Percentiles rank a stretch among this genome's conserved stretches.
Evolutionary conservation across 2,888 invertebrate species (phyloP).

Genomic region (Rhimphoctona megacephalus): DNA sequence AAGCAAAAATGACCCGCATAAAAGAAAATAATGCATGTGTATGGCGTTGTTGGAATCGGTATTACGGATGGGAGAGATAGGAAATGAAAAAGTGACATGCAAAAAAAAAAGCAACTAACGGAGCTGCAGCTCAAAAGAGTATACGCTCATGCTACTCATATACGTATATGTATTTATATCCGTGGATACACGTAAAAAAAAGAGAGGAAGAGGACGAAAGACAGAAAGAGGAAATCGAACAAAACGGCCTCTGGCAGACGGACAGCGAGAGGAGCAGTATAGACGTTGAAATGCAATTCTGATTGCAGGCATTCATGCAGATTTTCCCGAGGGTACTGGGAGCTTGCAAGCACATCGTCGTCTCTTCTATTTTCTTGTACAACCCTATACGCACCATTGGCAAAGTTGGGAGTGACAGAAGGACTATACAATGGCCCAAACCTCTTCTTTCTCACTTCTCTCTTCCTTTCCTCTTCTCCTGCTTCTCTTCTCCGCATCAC

Average conservation of each 20-base stretch:
- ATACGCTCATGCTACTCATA: not conserved
- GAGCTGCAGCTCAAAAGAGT: slow-evolving; percentile 7
- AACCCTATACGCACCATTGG: slow-evolving; percentile 15
- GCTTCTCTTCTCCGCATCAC: not conserved
- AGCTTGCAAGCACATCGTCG: slow-evolving; percentile 30
- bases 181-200: not conserved
- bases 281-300: slow-evolving; percentile 77
- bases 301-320: slow-evolving; percentile 79
- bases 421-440: not conserved
- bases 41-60: slow-evolving; percentile 18
- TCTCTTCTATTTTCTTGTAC: slow-evolving; percentile 10
- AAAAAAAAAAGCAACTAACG: slow-evolving; percentile 34
- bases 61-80: slow-evolving; percentile 30
- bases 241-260: slow-evolving; percentile 71
- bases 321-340: slow-evolving; percentile 74
- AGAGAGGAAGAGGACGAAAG: not conserved
- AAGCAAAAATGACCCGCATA: slow-evolving; percentile 31
- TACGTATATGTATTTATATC: not conserved
- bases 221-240: slow-evolving; percentile 73
- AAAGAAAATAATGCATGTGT: slow-evolving; percentile 47
- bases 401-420: slow-evolving; percentile 38
- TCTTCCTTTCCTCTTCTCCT: not conserved
- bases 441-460: slow-evolving; percentile 22
- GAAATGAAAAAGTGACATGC: slow-evolving; percentile 14
- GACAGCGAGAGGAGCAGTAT: slow-evolving; percentile 44